A percentile compares a stretch with the other conserved stretches of the same genome.
Conservation (phyloP, 2,113 vertebrate genomes). For the Rhinichthys klamathensis region DNA sequence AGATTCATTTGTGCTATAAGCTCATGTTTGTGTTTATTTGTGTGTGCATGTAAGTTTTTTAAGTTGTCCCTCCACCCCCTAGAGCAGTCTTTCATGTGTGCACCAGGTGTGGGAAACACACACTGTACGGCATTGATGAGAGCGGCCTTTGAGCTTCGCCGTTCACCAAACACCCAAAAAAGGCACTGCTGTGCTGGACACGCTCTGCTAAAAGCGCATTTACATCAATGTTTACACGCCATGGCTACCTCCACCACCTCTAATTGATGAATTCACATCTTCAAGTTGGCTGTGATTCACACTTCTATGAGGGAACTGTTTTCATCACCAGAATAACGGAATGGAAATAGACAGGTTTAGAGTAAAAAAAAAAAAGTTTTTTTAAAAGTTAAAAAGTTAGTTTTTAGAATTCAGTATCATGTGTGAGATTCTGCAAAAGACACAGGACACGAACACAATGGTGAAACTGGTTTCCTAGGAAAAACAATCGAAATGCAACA, state of each 20-base stretch:
- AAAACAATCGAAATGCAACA: neutral
- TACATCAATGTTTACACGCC: slow-evolving; percentile 52
- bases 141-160: slow-evolving; percentile 50
- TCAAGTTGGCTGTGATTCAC: slow-evolving; percentile 1
- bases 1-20: slow-evolving; percentile 40
- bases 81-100: slow-evolving; percentile 53
- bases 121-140: slow-evolving; percentile 60
- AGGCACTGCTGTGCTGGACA: slow-evolving; percentile 51
- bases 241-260: slow-evolving; percentile 39
- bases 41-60: slow-evolving; percentile 22
- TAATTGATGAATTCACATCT: slow-evolving; percentile 51
- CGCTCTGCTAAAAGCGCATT: slow-evolving; percentile 40
- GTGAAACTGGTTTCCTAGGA: neutral
- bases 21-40: slow-evolving; percentile 19
- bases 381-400: neutral
- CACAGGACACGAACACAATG: neutral
- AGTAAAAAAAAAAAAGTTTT: no score
- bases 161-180: slow-evolving; percentile 49
- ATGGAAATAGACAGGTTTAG: neutral
- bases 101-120: slow-evolving; percentile 59
- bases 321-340: neutral
- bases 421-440: neutral
- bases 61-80: neutral
- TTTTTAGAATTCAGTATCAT: neutral
- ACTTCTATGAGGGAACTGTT: slow-evolving; percentile 43